phyloP scores from a whole-genome alignment of 2,797 vertebrate species.

The Numenius phaeopus region DNA sequence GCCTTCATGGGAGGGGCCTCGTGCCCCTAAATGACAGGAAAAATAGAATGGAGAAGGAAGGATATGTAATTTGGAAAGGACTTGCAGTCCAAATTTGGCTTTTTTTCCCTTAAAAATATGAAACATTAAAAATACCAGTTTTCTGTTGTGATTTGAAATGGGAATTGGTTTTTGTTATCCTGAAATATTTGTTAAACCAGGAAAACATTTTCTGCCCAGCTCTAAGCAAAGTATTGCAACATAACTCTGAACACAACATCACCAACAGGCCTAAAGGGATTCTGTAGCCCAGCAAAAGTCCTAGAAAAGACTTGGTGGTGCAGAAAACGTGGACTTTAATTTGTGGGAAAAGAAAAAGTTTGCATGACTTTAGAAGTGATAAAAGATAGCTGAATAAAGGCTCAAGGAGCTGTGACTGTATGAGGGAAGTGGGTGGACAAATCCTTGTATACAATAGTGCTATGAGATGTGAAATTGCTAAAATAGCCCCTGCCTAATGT shows the following conservation, averaged over 20 bases:
- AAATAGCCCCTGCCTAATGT: conserved; percentile 71
- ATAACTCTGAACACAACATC: background rate
- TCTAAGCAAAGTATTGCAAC: background rate
- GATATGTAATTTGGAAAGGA: background rate
- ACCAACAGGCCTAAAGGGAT: background rate
- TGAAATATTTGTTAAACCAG: background rate
- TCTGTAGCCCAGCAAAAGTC: background rate
- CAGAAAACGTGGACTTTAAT: background rate
- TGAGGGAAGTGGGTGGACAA: conserved; percentile 43
- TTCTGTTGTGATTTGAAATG: background rate
- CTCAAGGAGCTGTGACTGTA: conserved; percentile 4
- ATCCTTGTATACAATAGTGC: conserved; percentile 54
- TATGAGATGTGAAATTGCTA: conserved; percentile 62
- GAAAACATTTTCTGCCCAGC: background rate
- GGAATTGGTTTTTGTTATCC: background rate
- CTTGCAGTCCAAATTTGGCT: background rate
- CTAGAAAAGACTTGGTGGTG: background rate
- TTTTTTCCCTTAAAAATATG: background rate
- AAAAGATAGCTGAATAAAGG: conserved; percentile 19
- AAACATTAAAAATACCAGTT: background rate
- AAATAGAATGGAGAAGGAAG: background rate
- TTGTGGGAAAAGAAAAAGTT: background rate
- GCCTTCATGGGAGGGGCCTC: background rate
- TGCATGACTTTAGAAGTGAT: background rate
- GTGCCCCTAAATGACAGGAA: background rate